phyloP scores from a whole-genome alignment of 2,797 vertebrate species.

The Dendrocincla tyrannina region DNA sequence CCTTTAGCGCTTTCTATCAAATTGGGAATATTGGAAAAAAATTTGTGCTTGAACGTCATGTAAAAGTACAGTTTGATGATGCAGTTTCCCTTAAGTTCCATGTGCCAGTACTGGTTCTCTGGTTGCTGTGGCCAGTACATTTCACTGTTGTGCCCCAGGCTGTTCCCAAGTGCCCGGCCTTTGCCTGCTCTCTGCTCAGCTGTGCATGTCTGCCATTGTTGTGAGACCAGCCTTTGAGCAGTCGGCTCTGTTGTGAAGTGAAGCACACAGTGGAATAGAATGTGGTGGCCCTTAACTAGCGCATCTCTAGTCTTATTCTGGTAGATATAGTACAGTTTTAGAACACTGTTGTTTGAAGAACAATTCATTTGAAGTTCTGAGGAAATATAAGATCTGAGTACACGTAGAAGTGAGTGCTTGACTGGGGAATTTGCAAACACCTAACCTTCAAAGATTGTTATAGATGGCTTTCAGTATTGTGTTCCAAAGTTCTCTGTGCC shows the following conservation, averaged over 20 bases:
- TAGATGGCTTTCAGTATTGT: conserved; percentile 42
- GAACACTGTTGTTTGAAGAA: not conserved
- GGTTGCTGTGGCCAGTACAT: not conserved
- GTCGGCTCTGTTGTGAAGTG: conserved; percentile 4
- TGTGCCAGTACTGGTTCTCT: not conserved
- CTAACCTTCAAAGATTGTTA: conserved; percentile 14
- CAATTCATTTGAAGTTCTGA: not conserved
- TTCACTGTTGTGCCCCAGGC: not conserved
- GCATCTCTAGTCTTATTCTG: not conserved
- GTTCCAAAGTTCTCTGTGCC: conserved; percentile 64
- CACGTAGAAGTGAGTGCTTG: not conserved
- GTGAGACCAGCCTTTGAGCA: not conserved
- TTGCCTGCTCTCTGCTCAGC: not conserved
- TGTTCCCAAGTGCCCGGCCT: not conserved
- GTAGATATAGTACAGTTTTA: not conserved
- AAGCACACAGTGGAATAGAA: not conserved
- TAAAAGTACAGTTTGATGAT: not conserved
- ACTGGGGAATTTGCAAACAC: conserved; percentile 13
- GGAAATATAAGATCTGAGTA: not conserved
- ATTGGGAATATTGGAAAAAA: conserved; percentile 16
- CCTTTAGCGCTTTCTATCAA: conserved; percentile 14
- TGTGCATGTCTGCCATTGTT: not conserved
- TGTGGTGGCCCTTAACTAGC: not conserved
- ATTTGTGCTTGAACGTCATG: not conserved
- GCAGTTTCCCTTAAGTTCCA: not conserved